phyloP scores from a whole-genome alignment of 2,888 invertebrate species.

The Sarcophaga variegata region DNA sequence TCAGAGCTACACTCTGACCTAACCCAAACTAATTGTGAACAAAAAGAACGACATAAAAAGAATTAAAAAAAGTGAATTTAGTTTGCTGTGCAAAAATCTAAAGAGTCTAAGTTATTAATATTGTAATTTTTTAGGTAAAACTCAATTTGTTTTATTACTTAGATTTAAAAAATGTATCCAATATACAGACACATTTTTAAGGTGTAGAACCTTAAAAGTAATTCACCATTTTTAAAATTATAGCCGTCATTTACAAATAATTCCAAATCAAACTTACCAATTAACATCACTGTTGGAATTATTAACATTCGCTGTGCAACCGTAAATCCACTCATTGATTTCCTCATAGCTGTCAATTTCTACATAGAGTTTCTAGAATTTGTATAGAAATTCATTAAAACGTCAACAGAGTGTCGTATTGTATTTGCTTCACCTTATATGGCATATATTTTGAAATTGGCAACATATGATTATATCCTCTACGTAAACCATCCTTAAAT shows the following conservation, averaged over 20 bases:
- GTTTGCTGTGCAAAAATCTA: no score
- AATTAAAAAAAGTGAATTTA: no score
- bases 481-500: slow-evolving; percentile 76
- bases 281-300: slow-evolving; percentile 36
- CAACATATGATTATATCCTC: slow-evolving; percentile 77
- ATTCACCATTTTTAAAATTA: no score
- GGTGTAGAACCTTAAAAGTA: no score
- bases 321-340: slow-evolving; percentile 88
- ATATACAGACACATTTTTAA: no score
- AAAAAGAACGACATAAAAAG: no score
- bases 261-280: slow-evolving; percentile 44
- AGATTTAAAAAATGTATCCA: no score
- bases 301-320: slow-evolving; percentile 85
- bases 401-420: neutral
- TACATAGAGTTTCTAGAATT: slow-evolving; percentile 82
- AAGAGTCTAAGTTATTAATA: no score
- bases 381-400: neutral
- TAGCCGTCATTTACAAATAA: neutral
- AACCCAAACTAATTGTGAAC: no score
- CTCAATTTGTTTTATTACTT: no score
- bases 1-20: no score
- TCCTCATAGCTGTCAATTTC: slow-evolving; percentile 87
- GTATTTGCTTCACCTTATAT: slow-evolving; percentile 73
- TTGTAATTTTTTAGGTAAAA: no score
- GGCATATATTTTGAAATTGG: slow-evolving; percentile 75